Percentiles rank a stretch among this genome's conserved stretches.
phyloP scores from a whole-genome alignment of 2,888 invertebrate genomes.

The Atethmia centrago region DNA sequence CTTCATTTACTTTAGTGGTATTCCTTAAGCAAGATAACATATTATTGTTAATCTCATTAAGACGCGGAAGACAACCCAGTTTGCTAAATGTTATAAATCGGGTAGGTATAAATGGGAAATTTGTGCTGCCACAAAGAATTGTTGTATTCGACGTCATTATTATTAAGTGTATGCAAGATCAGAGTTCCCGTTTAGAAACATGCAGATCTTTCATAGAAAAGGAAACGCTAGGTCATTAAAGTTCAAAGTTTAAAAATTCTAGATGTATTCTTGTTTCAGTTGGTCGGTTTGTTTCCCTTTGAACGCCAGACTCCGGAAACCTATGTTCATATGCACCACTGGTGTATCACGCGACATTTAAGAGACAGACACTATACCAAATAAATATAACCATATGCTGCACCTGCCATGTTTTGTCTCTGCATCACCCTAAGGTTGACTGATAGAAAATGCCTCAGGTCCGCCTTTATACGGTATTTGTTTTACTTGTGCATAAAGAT shows the following conservation, averaged over 20 bases:
- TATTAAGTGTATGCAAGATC: background rate
- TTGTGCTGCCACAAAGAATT: background rate
- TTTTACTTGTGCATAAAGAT: too few species aligned
- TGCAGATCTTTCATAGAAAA: constrained; percentile 8
- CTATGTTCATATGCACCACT: too few species aligned
- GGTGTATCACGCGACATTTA: too few species aligned
- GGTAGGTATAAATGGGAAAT: background rate
- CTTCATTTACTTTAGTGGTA: background rate
- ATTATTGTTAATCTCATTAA: background rate
- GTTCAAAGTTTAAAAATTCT: constrained; percentile 6
- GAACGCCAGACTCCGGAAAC: too few species aligned
- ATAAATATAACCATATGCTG: too few species aligned
- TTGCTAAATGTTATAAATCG: background rate
- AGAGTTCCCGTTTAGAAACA: background rate
- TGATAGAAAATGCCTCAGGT: too few species aligned
- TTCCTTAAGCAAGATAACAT: background rate
- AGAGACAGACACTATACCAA: too few species aligned
- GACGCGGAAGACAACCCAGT: background rate
- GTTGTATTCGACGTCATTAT: background rate
- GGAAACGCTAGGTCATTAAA: background rate
- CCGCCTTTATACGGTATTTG: too few species aligned
- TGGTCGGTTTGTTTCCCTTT: too few species aligned
- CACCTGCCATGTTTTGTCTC: too few species aligned
- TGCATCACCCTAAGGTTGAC: too few species aligned
- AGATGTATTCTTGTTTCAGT: background rate